Percentiles rank a stretch among this genome's conserved stretches.
These are phyloP conservation scores for Rana temporaria DNA, from an alignment of 2,113 vertebrate genomes.

Conservation along the genomic window DNA sequence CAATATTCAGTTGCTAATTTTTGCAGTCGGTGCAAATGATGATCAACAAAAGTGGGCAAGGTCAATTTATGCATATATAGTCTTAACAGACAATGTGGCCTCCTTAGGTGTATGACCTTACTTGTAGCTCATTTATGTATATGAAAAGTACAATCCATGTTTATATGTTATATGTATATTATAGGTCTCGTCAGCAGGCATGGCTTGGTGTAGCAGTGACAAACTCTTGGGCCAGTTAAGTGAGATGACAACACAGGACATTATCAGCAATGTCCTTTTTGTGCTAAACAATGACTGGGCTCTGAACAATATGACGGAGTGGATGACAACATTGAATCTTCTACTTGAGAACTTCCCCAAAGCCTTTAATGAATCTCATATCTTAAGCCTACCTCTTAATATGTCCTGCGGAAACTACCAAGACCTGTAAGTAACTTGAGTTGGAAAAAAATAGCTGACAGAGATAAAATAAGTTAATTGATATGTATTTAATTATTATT, in stretches of 20 bases:
- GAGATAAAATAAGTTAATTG: no score
- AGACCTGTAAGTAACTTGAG: conserved; percentile 31
- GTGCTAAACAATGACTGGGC: conserved; percentile 10
- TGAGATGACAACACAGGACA: not conserved
- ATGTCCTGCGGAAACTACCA: conserved; percentile 37
- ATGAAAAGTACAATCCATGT: not conserved
- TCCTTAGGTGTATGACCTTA: not conserved
- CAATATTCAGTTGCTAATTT: no score
- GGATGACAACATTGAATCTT: conserved; percentile 10
- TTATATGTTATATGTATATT: conserved; percentile 14
- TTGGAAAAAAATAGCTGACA: no score
- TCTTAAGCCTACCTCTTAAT: conserved; percentile 3
- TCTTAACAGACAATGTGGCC: no score
- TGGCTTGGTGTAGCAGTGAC: conserved; percentile 21
- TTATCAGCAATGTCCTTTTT: conserved; percentile 17
- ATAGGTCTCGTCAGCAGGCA: not conserved
- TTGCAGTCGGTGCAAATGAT: no score
- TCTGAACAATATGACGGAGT: not conserved
- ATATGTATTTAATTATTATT: no score
- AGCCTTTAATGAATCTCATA: conserved; percentile 21
- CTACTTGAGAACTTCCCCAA: conserved; percentile 6
- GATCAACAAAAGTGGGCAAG: no score
- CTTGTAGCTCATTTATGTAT: not conserved
- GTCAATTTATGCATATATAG: no score
- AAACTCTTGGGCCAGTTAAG: conserved; percentile 35